Evolutionary conservation across 1,140 invertebrate species (phyloP).

Genomic region (Microplitis mediator): DNA sequence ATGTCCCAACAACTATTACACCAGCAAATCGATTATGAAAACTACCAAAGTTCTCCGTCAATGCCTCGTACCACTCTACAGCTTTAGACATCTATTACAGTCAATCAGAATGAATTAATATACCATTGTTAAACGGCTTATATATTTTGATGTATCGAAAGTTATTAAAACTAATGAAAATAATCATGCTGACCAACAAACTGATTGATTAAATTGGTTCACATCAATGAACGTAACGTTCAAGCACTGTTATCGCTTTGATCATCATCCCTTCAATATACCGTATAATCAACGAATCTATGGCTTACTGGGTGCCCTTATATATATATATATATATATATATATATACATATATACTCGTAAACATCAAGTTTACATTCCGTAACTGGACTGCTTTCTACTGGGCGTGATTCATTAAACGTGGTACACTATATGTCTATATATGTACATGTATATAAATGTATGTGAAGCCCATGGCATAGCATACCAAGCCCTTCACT

Average conservation of each 20-base stretch:
- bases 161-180: not conserved
- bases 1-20: no score
- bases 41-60: slow-evolving; percentile 14
- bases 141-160: no score
- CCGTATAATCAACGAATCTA: not conserved
- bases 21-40: slow-evolving; percentile 26
- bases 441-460: no score
- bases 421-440: not conserved
- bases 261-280: not conserved
- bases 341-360: not conserved
- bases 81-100: no score
- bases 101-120: no score
- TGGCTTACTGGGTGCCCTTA: not conserved
- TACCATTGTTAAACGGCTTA: no score
- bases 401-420: not conserved
- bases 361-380: not conserved
- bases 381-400: not conserved
- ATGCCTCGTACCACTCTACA: no score
- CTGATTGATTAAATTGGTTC: not conserved
- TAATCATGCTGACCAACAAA: not conserved
- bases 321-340: not conserved
- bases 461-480: no score
- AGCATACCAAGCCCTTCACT: not conserved
- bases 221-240: not conserved
- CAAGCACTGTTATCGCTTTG: not conserved